A percentile compares a stretch with the other conserved stretches of the same genome.
Evolutionary conservation across 1,140 invertebrate species (phyloP).

Genomic region (Musca domestica): DNA sequence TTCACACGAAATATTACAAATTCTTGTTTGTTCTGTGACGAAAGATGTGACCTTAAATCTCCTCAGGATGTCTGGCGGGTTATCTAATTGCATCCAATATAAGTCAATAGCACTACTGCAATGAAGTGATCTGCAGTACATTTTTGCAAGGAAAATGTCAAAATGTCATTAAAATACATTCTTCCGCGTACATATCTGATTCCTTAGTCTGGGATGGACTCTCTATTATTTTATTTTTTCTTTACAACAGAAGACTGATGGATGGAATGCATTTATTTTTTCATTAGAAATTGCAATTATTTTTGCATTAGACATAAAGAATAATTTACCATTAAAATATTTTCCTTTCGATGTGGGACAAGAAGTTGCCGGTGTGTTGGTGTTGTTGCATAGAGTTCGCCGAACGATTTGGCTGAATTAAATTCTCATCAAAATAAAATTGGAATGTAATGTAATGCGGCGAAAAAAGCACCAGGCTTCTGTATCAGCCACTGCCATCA

Average conservation of each 20-base stretch:
- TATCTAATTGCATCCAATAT: too few relatives aligned
- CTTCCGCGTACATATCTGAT: background rate
- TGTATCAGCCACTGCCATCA: too few relatives aligned
- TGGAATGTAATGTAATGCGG: background rate
- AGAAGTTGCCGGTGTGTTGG: too few relatives aligned
- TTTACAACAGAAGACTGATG: too few relatives aligned
- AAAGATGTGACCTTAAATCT: too few relatives aligned
- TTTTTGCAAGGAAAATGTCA: too few relatives aligned
- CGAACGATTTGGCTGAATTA: slow-evolving; percentile 15
- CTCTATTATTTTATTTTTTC: background rate
- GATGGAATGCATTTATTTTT: too few relatives aligned
- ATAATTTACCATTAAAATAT: slow-evolving; percentile 21
- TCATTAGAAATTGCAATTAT: slow-evolving; percentile 9
- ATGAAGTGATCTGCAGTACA: too few relatives aligned
- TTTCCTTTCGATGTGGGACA: background rate
- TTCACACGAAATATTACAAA: too few relatives aligned
- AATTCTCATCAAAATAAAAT: slow-evolving; percentile 18
- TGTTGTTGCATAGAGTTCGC: background rate
- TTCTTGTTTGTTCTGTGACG: too few relatives aligned
- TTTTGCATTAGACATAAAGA: slow-evolving; percentile 18
- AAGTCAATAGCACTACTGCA: too few relatives aligned
- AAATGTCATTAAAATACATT: background rate
- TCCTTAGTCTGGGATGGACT: background rate
- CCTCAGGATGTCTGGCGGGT: too few relatives aligned
- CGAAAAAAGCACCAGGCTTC: background rate